Evolutionary conservation across 2,888 invertebrate species (phyloP), one percentile per base, ranked within the genome.

Genomic region (Chrysina gloriosa): DNA sequence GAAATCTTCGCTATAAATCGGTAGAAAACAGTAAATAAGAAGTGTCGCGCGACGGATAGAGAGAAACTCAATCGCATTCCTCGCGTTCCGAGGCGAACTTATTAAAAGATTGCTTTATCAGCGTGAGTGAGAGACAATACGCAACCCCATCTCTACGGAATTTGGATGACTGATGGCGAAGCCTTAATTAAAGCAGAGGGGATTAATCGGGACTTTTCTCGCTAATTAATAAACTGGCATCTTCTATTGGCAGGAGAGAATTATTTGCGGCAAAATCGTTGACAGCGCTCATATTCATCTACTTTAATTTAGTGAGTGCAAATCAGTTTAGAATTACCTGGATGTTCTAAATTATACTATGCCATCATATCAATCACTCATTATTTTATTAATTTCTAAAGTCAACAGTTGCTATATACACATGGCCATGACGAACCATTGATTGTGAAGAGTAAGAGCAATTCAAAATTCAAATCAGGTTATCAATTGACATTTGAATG

Each of bases 101-200:
- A 79, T 80, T 80, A 79, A 80, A 80, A 80, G 80, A 80, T 80
- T 79, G 80, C 80, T 80, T 79, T 79, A 80, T 80, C 80, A 77
- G 77, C 76, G 74, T 9, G 25, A 25, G 36, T 25, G 27, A 61
- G 58, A 78, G 77, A 80, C 80, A 80, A 80, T 79, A 21, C 71
- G 72, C 74, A 77, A 75, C 78, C 77, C 76, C 75, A 75, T 75
- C 74, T 74, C 75, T 74, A 72, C 73, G 70, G 36, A 14, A 70
- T 74, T 75, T 74, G 68, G 75, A 77, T 79, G 80, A 80, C 77
- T 79, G 80, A 81, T 78, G 78, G 77, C 71, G 72, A 71, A 71
- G 73, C 74, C 76, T 80, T 80, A 80, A 80, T 80, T 81, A 80
- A 81, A 78, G 45, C 65, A 74, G 58, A 76, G 73, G 74, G 77